phyloP scores from a whole-genome alignment of 2,113 vertebrate genomes.

The Eolophus roseicapilla region DNA sequence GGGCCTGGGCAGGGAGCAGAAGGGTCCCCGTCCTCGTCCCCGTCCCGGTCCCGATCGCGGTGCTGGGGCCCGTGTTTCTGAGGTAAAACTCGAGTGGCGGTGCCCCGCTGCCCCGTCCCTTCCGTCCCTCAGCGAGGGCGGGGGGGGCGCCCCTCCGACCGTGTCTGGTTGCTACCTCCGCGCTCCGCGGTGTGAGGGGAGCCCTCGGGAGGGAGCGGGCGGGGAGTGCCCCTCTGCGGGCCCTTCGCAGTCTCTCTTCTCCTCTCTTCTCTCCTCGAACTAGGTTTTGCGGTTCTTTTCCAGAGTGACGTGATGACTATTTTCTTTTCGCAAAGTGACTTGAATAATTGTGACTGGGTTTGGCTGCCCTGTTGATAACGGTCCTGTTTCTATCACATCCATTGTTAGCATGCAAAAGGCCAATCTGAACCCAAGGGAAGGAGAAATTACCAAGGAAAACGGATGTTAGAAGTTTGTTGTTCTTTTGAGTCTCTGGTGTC shows the following conservation, averaged over 20 bases:
- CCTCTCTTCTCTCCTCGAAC: accelerated
- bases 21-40: accelerated
- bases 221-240: background rate
- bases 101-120: background rate
- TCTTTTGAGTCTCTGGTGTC: background rate
- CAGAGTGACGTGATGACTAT: background rate
- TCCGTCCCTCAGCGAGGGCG: too few species aligned
- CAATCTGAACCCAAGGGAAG: background rate
- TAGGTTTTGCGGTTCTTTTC: background rate
- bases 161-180: too few species aligned
- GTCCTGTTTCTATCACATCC: background rate
- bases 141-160: background rate
- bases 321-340: background rate
- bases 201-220: background rate
- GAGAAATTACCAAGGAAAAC: background rate
- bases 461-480: background rate
- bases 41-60: accelerated
- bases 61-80: accelerated
- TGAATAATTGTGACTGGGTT: background rate
- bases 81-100: too few species aligned
- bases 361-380: background rate
- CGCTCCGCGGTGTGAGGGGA: background rate
- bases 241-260: background rate
- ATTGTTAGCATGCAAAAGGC: background rate
- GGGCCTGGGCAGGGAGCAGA: too few species aligned